Conservation (phyloP, 1,140 invertebrate species). For the Diploscapter pachys region DNA sequence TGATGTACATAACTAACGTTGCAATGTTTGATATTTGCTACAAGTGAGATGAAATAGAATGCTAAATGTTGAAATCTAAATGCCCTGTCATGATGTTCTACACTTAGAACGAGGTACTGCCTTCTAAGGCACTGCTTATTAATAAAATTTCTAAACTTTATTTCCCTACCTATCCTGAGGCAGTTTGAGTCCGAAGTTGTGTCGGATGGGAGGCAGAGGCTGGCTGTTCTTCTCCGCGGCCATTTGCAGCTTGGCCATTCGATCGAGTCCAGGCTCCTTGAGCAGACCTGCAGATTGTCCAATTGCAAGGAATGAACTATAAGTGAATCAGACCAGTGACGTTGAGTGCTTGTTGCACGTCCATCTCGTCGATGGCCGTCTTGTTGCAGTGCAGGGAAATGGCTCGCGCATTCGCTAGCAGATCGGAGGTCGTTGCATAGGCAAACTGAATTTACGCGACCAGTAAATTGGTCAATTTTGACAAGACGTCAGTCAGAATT, state of each 20-base stretch:
- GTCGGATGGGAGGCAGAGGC: slow-evolving; percentile 31
- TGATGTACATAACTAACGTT: too few species aligned
- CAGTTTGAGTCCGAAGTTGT: slow-evolving; percentile 35
- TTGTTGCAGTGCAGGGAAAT: slow-evolving; percentile 29
- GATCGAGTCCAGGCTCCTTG: slow-evolving; percentile 12
- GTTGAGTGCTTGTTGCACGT: slow-evolving; percentile 29
- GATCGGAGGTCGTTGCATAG: slow-evolving; percentile 18
- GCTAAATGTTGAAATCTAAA: too few species aligned
- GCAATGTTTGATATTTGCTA: too few species aligned
- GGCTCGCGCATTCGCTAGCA: slow-evolving; percentile 16
- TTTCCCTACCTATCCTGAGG: slow-evolving; percentile 24
- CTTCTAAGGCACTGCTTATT: too few species aligned
- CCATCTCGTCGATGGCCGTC: slow-evolving; percentile 21
- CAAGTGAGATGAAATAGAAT: too few species aligned
- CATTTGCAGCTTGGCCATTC: slow-evolving; percentile 16
- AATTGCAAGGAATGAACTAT: not conserved
- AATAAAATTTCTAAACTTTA: not conserved
- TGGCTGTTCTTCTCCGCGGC: slow-evolving; percentile 26
- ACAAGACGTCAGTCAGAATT: not conserved
- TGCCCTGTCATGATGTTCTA: too few species aligned
- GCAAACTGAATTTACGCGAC: slow-evolving; percentile 19
- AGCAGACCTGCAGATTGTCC: slow-evolving; percentile 6
- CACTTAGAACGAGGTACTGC: too few species aligned
- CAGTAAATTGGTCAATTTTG: not conserved
- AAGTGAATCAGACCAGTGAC: slow-evolving; percentile 9